phyloP scores from a whole-genome alignment of 2,113 vertebrate species.

The Zapornia atra region DNA sequence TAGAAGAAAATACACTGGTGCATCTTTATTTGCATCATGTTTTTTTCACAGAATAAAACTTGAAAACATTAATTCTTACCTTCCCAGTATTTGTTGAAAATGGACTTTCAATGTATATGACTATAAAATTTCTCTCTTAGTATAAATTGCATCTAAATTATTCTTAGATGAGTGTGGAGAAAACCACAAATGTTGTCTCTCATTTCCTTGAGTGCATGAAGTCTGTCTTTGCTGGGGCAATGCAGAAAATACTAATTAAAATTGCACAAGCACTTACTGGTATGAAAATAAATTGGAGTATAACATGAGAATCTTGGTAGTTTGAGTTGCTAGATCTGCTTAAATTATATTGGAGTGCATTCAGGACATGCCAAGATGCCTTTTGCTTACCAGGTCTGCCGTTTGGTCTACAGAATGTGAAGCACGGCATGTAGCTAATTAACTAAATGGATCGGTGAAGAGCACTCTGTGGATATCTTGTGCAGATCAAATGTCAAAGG shows the following conservation, averaged over 20 bases:
- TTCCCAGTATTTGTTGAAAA: not conserved
- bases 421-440: not conserved
- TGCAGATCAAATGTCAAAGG: not conserved
- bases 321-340: not conserved
- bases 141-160: not conserved
- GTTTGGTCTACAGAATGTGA: not conserved
- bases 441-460: not conserved
- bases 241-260: not conserved
- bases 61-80: not conserved
- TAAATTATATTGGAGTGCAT: not conserved
- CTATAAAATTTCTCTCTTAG: not conserved
- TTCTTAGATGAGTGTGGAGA: not conserved
- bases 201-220: not conserved
- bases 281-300: not conserved
- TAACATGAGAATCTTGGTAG: not conserved
- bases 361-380: not conserved
- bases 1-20: slow-evolving; percentile 10
- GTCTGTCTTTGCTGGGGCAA: not conserved
- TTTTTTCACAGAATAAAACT: not conserved
- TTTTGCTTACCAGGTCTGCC: not conserved
- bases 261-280: not conserved
- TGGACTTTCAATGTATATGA: not conserved
- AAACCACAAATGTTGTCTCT: not conserved
- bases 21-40: not conserved
- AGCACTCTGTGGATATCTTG: not conserved